Evolutionary conservation across 2,888 invertebrate genomes (phyloP).

Genomic region (Mimachlamys varia): DNA sequence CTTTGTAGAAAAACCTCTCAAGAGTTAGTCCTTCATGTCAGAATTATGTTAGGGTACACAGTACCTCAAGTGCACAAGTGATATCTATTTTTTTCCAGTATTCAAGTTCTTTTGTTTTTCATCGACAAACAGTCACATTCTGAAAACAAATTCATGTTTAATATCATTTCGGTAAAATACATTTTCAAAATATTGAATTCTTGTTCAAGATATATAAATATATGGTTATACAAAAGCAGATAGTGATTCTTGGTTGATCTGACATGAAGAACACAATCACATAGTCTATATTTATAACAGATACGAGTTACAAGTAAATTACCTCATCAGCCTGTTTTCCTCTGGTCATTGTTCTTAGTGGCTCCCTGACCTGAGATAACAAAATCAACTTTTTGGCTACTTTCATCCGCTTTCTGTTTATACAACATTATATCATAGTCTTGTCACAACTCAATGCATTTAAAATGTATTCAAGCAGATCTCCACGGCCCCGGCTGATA

Average conservation of each 20-base stretch:
- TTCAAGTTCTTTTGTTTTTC: not conserved
- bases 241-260: not conserved
- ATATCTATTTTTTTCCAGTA: not conserved
- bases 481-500: not conserved
- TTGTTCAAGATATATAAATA: not conserved
- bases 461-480: slow-evolving; percentile 36
- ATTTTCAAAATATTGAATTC: not conserved
- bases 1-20: not conserved
- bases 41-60: not conserved
- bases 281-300: not conserved
- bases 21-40: slow-evolving; percentile 23
- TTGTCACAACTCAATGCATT: slow-evolving; percentile 33
- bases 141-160: not conserved
- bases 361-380: slow-evolving; percentile 31
- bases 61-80: not conserved
- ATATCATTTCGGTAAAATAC: not conserved
- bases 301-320: slow-evolving; percentile 17
- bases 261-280: not conserved
- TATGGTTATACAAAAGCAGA: not conserved
- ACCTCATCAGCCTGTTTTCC: slow-evolving; percentile 16
- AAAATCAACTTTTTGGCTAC: slow-evolving; percentile 36
- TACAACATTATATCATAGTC: slow-evolving; percentile 12
- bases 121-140: not conserved
- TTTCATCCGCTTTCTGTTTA: slow-evolving; percentile 16
- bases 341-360: slow-evolving; percentile 18